These are phyloP conservation scores for Trichomycterus rosablanca DNA, from an alignment of 2,113 vertebrate species.

Conservation along the genomic window DNA sequence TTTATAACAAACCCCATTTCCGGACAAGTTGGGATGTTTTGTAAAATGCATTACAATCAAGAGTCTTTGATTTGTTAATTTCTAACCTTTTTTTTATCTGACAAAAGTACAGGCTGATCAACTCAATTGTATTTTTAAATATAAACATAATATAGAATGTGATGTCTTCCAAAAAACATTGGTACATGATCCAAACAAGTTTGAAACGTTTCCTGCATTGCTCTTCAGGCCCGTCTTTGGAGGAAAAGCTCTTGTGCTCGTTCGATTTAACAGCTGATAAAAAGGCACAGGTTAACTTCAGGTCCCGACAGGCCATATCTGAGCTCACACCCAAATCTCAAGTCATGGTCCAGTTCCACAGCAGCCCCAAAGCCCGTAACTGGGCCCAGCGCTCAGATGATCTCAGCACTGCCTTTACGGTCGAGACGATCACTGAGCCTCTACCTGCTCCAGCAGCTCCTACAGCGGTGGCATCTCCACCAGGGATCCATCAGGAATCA, in stretches of 20 bases:
- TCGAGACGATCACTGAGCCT: slow-evolving; percentile 58
- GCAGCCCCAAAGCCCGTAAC: slow-evolving; percentile 71
- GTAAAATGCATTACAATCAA: too few species aligned
- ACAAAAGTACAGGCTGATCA: too few species aligned
- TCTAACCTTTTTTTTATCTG: too few species aligned
- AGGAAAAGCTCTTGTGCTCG: slow-evolving; percentile 85
- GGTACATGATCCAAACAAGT: too few species aligned
- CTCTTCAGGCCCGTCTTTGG: slow-evolving; percentile 82
- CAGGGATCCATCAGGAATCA: slow-evolving; percentile 61
- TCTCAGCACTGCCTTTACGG: slow-evolving; percentile 68
- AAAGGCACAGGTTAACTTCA: slow-evolving; percentile 78
- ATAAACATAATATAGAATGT: too few species aligned
- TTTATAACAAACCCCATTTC: too few species aligned
- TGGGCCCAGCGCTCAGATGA: slow-evolving; percentile 69
- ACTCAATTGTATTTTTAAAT: too few species aligned
- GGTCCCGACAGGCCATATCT: slow-evolving; percentile 63
- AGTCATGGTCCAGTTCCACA: slow-evolving; percentile 69
- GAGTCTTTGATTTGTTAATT: too few species aligned
- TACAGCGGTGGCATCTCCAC: slow-evolving; percentile 48
- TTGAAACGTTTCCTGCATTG: neutral
- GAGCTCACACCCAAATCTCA: slow-evolving; percentile 62
- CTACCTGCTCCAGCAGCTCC: slow-evolving; percentile 18
- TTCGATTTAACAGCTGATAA: slow-evolving; percentile 77
- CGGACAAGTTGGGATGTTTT: too few species aligned
- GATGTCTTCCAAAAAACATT: too few species aligned